phyloP scores from a whole-genome alignment of 1,140 invertebrate species.

The Ruditapes philippinarum region DNA sequence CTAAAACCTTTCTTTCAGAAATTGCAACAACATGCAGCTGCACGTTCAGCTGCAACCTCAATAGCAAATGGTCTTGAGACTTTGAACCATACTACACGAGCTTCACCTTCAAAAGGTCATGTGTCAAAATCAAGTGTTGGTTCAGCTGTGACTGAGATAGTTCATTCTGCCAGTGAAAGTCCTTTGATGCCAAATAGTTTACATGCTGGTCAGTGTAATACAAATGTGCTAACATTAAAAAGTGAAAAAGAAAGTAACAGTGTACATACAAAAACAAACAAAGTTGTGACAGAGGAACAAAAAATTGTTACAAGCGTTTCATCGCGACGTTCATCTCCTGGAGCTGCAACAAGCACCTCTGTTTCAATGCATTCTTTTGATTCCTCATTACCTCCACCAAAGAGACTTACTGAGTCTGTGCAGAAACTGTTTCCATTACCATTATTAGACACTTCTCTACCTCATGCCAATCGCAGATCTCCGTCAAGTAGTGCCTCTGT shows the following conservation, averaged over 20 bases:
- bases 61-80: conserved; percentile 42
- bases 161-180: conserved; percentile 35
- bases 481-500: conserved; percentile 46
- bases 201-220: conserved; percentile 44
- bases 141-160: neutral
- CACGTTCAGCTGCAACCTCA: neutral
- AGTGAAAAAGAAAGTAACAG: conserved; percentile 44
- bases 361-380: conserved; percentile 45
- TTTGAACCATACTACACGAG: conserved; percentile 33
- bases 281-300: conserved; percentile 41
- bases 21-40: conserved; percentile 46
- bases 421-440: conserved; percentile 62
- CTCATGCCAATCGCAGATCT: conserved; percentile 64
- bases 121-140: conserved; percentile 17
- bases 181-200: conserved; percentile 29
- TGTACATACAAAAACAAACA: conserved; percentile 43
- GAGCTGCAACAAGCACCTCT: conserved; percentile 51
- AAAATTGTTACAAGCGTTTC: conserved; percentile 29
- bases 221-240: conserved; percentile 35
- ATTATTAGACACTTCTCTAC: conserved; percentile 56
- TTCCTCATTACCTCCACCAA: conserved; percentile 64
- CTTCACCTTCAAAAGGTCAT: neutral
- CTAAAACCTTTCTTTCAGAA: conserved; percentile 51
- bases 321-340: conserved; percentile 39
- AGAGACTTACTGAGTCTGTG: conserved; percentile 63